phyloP scores from a whole-genome alignment of 2,113 vertebrate genomes.

The Scatophagus argus region DNA sequence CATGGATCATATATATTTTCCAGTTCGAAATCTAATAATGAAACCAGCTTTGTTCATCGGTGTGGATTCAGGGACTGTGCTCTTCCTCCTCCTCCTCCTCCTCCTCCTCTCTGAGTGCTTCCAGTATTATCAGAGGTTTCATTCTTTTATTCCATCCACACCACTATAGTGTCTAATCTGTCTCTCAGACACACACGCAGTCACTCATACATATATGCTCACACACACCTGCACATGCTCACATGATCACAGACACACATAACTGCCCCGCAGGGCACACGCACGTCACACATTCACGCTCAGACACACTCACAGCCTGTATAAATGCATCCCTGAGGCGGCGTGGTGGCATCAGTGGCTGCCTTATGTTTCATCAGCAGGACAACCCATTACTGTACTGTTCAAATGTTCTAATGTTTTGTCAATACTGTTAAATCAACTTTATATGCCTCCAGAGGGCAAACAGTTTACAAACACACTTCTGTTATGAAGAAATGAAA shows the following conservation, averaged over 20 bases:
- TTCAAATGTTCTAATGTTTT: conserved; percentile 73
- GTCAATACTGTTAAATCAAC: conserved; percentile 78
- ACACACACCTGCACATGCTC: conserved; percentile 28
- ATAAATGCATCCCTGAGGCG: conserved; percentile 67
- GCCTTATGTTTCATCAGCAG: conserved; percentile 78
- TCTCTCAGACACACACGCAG: conserved; percentile 45
- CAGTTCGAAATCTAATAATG: conserved; percentile 16
- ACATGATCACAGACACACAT: conserved; percentile 58
- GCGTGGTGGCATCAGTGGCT: conserved; percentile 54
- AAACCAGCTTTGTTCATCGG: conserved; percentile 24
- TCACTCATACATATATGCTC: conserved; percentile 30
- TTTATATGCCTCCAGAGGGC: conserved; percentile 74
- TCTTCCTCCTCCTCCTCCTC: conserved; percentile 30
- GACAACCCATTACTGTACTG: conserved; percentile 65
- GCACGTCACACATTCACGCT: conserved; percentile 14
- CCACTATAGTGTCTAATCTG: conserved; percentile 61
- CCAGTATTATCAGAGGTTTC: conserved; percentile 60
- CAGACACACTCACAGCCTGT: conserved; percentile 22
- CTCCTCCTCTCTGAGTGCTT: conserved; percentile 46
- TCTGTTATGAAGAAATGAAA: conserved; percentile 61
- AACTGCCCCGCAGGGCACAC: conserved; percentile 20
- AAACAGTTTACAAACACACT: conserved; percentile 67
- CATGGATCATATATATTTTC: conserved; percentile 12
- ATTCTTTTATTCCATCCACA: conserved; percentile 64
- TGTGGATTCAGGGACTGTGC: conserved; percentile 22